phyloP scores from a whole-genome alignment of 2,113 vertebrate species.

The Petromus typicus region DNA sequence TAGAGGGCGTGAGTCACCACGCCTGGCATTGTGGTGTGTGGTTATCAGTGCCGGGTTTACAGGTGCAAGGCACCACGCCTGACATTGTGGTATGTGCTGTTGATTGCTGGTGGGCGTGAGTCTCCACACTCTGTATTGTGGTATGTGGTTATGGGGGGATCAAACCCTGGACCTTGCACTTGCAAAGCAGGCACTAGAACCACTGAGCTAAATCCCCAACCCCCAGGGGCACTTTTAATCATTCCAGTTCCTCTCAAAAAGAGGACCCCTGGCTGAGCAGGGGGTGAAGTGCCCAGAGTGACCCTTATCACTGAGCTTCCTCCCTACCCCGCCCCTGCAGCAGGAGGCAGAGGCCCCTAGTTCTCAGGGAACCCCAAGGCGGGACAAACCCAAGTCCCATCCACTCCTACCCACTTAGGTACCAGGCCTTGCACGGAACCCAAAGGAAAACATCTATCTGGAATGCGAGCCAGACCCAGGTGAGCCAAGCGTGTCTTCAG shows the following conservation, averaged over 20 bases:
- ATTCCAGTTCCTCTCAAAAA: background rate
- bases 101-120: too few species aligned
- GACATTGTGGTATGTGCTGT: too few species aligned
- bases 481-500: background rate
- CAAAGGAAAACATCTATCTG: conserved; percentile 68
- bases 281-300: background rate
- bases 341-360: background rate
- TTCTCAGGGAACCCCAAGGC: background rate
- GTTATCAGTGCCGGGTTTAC: too few species aligned
- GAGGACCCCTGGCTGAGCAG: background rate
- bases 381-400: background rate
- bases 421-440: background rate
- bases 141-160: too few species aligned
- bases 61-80: too few species aligned
- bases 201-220: too few species aligned
- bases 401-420: background rate
- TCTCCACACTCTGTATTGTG: too few species aligned
- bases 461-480: conserved; percentile 63
- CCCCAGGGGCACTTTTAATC: background rate
- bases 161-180: too few species aligned
- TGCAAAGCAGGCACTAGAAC: too few species aligned
- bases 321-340: background rate
- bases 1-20: too few species aligned
- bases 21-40: too few species aligned
- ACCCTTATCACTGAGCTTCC: background rate